Evolutionary conservation across 2,797 vertebrate species (phyloP), one percentile per base, ranked within the genome.

Genomic region (Enteromius paludinosus): DNA sequence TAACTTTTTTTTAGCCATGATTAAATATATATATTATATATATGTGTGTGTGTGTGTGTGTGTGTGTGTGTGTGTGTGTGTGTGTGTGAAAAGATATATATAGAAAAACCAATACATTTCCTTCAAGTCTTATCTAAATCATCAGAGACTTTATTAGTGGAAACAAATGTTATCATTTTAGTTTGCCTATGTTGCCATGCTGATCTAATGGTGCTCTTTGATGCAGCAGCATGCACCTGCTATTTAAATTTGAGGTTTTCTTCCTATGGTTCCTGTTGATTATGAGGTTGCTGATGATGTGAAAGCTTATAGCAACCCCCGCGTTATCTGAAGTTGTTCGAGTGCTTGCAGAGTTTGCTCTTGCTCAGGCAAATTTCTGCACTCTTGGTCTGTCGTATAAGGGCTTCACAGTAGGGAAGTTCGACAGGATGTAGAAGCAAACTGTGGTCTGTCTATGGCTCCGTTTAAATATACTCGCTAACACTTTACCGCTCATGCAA

Each of bases 371-470:
- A 79, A 43, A 10, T 47, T 78, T 81, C 43, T 54, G 68, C 41
- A 66, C 45, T 2, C 12, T 54, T 5, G 20, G 47, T 59, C 41
- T 38, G 54, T 45, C 66, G 20, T 59, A 15, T 14, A 47, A 49
- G 61, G 49, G 54, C 49, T 33, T 43, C 12, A 33, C 20, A 4
- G 23, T 78, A 65, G 78, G 43, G 83, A 88, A 89, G 78, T 85
- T 52, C 18, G 70, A 76, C 87, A 88, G 87, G 88, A 90, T 84
- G 75, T 64, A 54, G 64, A 84, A 61, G 52, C 83, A 70, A 79
- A 56, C 79, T 78, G 87, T 47, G 83, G 83, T 86, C 62, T 87
- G 59, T 47, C 11, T 47, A 45, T 25, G 9, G 45, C 38, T 52
- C 33, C 14, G 65, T 70, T 54, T 14, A 72, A 72, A 82, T 68